Conservation (phyloP, 2,113 vertebrate genomes). For the Erpornis zantholeuca region DNA sequence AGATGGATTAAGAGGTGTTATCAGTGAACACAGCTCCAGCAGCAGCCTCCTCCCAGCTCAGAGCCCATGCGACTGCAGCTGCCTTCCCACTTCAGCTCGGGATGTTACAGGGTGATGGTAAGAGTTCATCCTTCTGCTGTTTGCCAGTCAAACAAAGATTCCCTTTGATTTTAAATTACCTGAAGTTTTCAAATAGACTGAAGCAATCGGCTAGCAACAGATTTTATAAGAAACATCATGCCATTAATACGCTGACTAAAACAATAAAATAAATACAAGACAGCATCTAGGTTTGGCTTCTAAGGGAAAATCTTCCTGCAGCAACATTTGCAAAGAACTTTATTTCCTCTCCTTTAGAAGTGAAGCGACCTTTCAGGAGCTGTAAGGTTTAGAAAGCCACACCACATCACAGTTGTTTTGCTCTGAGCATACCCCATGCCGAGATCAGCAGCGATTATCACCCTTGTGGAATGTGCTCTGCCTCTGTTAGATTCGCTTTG, state of each 20-base stretch:
- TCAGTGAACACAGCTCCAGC: not conserved
- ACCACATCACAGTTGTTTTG: slow-evolving; percentile 70
- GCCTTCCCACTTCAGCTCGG: not conserved
- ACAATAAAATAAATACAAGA: not conserved
- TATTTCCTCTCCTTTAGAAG: not conserved
- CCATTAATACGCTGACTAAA: not conserved
- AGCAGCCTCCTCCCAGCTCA: not conserved
- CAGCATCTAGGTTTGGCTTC: not conserved
- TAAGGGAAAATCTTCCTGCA: not conserved
- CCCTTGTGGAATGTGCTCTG: slow-evolving; percentile 81
- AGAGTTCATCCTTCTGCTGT: not conserved
- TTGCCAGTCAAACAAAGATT: slow-evolving; percentile 8
- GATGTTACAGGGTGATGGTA: not conserved
- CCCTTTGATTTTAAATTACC: slow-evolving; percentile 27
- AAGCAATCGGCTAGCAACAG: not conserved
- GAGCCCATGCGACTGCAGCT: not conserved
- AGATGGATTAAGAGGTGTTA: not conserved
- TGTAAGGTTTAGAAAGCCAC: slow-evolving; percentile 14
- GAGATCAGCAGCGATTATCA: slow-evolving; percentile 81
- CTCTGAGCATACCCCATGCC: slow-evolving; percentile 72
- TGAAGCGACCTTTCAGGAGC: slow-evolving; percentile 69
- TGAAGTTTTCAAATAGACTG: not conserved
- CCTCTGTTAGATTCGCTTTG: slow-evolving; percentile 79
- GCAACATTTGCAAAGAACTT: not conserved
- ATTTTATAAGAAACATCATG: not conserved